phyloP scores from a whole-genome alignment of 2,797 vertebrate species.

The Iguana delicatissima region DNA sequence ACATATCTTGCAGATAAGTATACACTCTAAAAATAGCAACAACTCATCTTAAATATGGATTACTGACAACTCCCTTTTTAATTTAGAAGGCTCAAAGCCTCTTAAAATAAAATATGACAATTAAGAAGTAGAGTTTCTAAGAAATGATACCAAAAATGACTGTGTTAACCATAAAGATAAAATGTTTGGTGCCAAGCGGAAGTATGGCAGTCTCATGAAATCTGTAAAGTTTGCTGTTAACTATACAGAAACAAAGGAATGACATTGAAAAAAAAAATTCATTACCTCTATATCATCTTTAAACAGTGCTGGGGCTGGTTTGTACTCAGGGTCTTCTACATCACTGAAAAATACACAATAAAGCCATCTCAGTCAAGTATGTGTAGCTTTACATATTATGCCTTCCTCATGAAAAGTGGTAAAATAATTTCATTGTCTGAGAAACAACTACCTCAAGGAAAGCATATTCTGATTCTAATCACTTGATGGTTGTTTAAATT shows the following conservation, averaged over 20 bases:
- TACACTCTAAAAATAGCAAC: background rate
- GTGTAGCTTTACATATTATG: background rate
- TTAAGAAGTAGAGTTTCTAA: background rate
- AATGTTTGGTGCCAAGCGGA: background rate
- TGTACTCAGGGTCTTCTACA: conserved; percentile 98
- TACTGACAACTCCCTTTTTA: background rate
- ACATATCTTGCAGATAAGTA: background rate
- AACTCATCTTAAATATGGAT: background rate
- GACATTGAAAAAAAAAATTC: conserved; percentile 9
- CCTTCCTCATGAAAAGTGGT: conserved; percentile 26
- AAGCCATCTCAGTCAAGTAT: conserved; percentile 27
- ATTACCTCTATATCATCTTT: conserved; percentile 98
- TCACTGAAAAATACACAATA: conserved; percentile 84
- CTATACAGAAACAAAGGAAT: conserved; percentile 7
- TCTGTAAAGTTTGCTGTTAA: background rate
- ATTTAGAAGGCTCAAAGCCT: background rate
- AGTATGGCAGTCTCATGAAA: background rate
- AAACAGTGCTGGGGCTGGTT: conserved; percentile 94
- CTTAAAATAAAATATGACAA: background rate
- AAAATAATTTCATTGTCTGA: background rate
- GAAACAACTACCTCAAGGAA: background rate
- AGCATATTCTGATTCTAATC: background rate
- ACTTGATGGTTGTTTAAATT: background rate
- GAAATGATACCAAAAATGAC: background rate
- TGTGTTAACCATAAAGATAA: background rate